Base-by-base conservation (phyloP, 2,113 vertebrate species). In the Nerophis lumbriciformis region DNA sequence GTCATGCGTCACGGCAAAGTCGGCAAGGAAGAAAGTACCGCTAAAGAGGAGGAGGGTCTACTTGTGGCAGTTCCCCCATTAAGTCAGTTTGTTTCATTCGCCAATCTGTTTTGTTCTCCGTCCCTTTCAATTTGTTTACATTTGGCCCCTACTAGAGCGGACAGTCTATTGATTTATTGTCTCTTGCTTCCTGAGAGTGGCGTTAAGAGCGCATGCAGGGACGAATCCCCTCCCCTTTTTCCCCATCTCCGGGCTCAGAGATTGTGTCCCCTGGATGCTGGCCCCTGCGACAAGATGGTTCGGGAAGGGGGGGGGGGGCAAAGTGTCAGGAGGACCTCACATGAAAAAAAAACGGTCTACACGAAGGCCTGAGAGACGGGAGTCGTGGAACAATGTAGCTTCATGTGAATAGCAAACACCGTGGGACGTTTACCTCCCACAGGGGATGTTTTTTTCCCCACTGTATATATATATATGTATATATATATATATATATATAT, bases 121-220 rank as follows among this genome's bases (percentile, higher is more conserved):
- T 77, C 76, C 79, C 73, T 86, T 90, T 89, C 79, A 85, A 88
- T 89, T 85, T 88, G 85, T 89, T 87, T 89, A 87, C 86, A 87
- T 88, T 86, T 84, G 85, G 82, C 79, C 81, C 76, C 84, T 82
- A 80, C 75, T 79, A 76, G 77, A 86, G 86, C 85, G 82, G 77
- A 85, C 80, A 85, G 81, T 85, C 77, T 71, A 87, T 88, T 85
- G 83, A 88, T 86, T 88, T 84, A 88, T 88, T 88, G 84, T 83
- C 69, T 68, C 66, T 11, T 19, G 72, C 77, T 84, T 88, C 84
- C 85, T 79, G 76, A 81, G 72, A 84, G 79, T 71, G 71, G 63
- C 58, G 59, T 83, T 82, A 65, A 80, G 68, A 75, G 73, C 21
- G 70, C 67, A 65, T 28, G 28, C 28, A 3, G 28, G 28, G 28